These are phyloP conservation scores for Terrapene triunguis DNA, from an alignment of 2,113 vertebrate species.

Conservation along the genomic window DNA sequence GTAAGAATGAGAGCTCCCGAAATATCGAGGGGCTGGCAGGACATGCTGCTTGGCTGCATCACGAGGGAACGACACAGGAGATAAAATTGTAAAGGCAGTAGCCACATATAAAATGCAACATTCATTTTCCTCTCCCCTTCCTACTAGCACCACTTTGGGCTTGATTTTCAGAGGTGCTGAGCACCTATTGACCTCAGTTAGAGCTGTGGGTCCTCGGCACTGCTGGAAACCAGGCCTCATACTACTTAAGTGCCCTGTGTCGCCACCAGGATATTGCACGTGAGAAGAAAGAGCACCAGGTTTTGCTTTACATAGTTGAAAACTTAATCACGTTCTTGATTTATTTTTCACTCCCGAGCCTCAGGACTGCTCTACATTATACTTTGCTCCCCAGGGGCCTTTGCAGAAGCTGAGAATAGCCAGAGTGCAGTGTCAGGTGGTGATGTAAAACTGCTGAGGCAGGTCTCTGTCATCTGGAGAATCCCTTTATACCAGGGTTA, in stretches of 20 bases:
- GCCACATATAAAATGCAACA: not conserved
- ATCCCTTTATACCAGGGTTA: not conserved
- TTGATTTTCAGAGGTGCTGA: not conserved
- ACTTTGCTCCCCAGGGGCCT: not conserved
- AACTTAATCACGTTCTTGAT: not conserved
- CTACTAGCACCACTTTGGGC: not conserved
- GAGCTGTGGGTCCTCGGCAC: not conserved
- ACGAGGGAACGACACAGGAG: not conserved
- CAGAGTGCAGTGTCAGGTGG: not conserved
- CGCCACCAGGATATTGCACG: not conserved
- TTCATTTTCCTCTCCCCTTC: not conserved
- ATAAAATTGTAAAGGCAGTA: too few relatives aligned
- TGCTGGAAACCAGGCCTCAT: not conserved
- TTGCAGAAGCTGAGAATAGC: not conserved
- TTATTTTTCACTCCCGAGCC: not conserved
- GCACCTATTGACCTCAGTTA: not conserved
- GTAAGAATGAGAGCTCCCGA: not conserved
- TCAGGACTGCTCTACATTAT: not conserved
- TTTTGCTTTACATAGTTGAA: not conserved
- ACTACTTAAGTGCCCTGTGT: not conserved
- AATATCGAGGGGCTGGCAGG: not conserved
- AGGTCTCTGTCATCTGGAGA: not conserved
- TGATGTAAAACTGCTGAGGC: not conserved
- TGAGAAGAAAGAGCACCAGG: not conserved
- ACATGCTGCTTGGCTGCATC: not conserved